Evolutionary conservation across 2,888 invertebrate species (phyloP).

Genomic region (Patella depressa): DNA sequence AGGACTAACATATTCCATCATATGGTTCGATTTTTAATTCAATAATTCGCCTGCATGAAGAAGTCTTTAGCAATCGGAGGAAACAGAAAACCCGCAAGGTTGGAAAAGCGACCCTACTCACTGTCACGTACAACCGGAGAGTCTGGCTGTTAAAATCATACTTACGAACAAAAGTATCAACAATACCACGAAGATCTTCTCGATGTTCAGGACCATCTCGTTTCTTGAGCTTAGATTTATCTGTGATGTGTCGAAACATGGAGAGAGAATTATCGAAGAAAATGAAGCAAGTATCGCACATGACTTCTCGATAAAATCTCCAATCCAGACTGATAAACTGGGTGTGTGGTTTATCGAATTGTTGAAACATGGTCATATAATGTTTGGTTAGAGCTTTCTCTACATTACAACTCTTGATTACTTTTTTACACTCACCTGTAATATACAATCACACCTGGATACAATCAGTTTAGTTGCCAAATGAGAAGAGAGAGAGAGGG

Average conservation of each 20-base stretch:
- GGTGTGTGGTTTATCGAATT: constrained; percentile 14
- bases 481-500: too few relatives aligned
- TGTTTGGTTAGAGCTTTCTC: constrained; percentile 13
- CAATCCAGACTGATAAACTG: constrained; percentile 2
- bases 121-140: too few relatives aligned
- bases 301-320: constrained; percentile 15
- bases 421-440: constrained; percentile 21
- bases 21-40: too few relatives aligned
- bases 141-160: background rate
- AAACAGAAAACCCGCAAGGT: too few relatives aligned
- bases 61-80: too few relatives aligned
- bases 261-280: constrained; percentile 4
- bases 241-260: constrained; percentile 14
- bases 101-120: too few relatives aligned
- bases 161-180: constrained; percentile 23
- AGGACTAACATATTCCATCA: too few relatives aligned
- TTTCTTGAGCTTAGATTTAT: constrained; percentile 19
- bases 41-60: too few relatives aligned
- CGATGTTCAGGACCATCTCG: constrained; percentile 26
- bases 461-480: too few relatives aligned
- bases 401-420: constrained; percentile 13
- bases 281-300: constrained; percentile 18
- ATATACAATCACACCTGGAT: background rate
- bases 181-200: constrained; percentile 14
- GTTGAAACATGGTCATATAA: constrained; percentile 8